Conservation (phyloP, 1,140 invertebrate genomes). For the Melipona quadrifasciata region DNA sequence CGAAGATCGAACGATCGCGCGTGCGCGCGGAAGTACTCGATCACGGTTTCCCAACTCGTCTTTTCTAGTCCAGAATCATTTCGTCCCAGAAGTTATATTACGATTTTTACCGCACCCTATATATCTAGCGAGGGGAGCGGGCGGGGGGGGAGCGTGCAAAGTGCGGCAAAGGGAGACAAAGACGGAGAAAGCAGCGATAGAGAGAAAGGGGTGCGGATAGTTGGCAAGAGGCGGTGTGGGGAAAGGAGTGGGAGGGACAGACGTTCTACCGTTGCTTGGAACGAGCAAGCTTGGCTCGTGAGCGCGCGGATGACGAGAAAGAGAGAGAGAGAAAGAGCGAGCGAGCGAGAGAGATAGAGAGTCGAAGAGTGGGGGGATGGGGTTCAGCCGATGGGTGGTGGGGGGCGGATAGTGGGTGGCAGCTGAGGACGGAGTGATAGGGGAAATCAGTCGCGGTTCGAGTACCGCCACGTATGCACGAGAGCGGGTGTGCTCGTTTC, state of each 20-base stretch:
- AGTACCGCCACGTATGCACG: slow-evolving; percentile 68
- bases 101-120: slow-evolving; percentile 30
- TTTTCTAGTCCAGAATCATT: background rate
- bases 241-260: slow-evolving; percentile 45
- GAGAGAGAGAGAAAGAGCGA: background rate
- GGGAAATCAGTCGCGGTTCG: slow-evolving; percentile 75
- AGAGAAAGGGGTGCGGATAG: slow-evolving; percentile 58
- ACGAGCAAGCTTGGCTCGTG: slow-evolving; percentile 41
- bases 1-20: background rate
- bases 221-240: background rate
- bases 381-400: slow-evolving; percentile 45
- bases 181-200: slow-evolving; percentile 34
- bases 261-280: slow-evolving; percentile 66
- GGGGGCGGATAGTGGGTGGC: slow-evolving; percentile 66
- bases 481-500: slow-evolving; percentile 38
- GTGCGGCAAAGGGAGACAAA: slow-evolving; percentile 18
- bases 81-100: background rate
- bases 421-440: slow-evolving; percentile 69
- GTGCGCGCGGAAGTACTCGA: background rate
- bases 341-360: background rate
- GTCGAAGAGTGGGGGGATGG: slow-evolving; percentile 4
- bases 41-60: background rate
- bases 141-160: slow-evolving; percentile 4
- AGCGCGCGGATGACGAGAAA: background rate
- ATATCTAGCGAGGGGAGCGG: background rate